Evolutionary conservation across 1,140 invertebrate species (phyloP).

Genomic region (Hylaeus volcanicus): DNA sequence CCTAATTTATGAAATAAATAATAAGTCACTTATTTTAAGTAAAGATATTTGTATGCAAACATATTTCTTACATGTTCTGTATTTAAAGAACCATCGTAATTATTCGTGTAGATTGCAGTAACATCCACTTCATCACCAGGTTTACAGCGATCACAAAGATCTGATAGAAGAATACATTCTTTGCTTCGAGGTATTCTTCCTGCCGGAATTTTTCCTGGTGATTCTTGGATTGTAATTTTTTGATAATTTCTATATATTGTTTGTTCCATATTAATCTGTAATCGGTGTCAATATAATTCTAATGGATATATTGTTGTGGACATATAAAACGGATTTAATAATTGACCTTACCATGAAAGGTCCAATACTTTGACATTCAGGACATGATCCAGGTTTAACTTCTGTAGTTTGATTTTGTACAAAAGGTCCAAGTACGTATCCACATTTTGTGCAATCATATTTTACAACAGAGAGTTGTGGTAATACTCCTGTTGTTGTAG

Average conservation of each 20-base stretch:
- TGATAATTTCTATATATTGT: conserved; percentile 99
- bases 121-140: conserved; percentile 99
- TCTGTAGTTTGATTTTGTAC: conserved; percentile 96
- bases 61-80: conserved; percentile 86
- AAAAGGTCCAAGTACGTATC: conserved; percentile 97
- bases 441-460: conserved; percentile 98
- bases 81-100: conserved; percentile 98
- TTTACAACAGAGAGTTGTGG: conserved; percentile 98
- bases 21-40: not conserved
- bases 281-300: conserved; percentile 44
- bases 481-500: conserved; percentile 96
- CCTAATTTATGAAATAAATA: conserved; percentile 72
- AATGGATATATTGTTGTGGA: not conserved
- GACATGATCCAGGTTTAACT: conserved; percentile 97
- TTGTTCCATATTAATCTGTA: conserved; percentile 95
- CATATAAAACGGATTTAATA: not conserved
- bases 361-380: conserved; percentile 97
- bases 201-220: conserved; percentile 94
- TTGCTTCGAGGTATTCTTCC: conserved; percentile 99
- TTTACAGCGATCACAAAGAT: conserved; percentile 97
- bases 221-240: conserved; percentile 98
- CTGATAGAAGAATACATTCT: conserved; percentile 96
- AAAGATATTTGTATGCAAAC: not conserved
- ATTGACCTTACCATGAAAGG: conserved; percentile 91
- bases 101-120: conserved; percentile 97